Evolutionary conservation across 1,140 invertebrate genomes (phyloP), one percentile per base, ranked within the genome.

Genomic region (Drosophila navojoa): DNA sequence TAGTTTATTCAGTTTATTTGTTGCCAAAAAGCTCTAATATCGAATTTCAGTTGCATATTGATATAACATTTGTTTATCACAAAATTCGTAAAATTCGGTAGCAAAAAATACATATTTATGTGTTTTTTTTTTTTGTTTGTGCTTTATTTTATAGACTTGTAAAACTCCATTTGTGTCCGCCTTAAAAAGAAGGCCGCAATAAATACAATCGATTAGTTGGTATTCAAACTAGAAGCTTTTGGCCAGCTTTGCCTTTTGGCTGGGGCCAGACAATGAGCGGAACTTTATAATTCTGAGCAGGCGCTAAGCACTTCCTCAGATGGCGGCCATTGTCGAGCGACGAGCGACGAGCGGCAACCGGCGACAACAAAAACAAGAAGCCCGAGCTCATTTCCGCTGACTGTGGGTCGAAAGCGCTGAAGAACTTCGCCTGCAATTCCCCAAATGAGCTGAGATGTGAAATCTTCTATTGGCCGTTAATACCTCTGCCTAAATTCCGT

Each of bases 231-330:
- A 38, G 19, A 64, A 4, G 60, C 76, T 47, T 77, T 77, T 77
- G 49, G 35, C 49, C 62, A 61, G 62, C 73, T 19, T 29, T 61
- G 61, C 52, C 63, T 52, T 38, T 35, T 35, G 9, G 32, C 7
- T 35, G 32, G 25, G 45, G 29, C 53, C 55, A 64, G 44, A 63
- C 57, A 81, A 81, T 63, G 66, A 67, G 59, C 78, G 78, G 76
- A 75, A 80, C 78, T 77, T 81, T 73, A 68, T 80, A 71, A 81
- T 81, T 81, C 78, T 77, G 78, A 52, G 70, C 78, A 77, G 76
- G 69, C 73, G 68, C 78, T 81, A 69, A 81, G 76, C 69, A 80
- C 80, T 81, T 81, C 79, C 79, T 68, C 45, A 22, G 42, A 60
- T 58, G 63, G 42, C 52, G 45, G 63, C 55, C 44, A 52, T 66